Evolutionary conservation across 2,888 invertebrate species (phyloP), one percentile per base, ranked within the genome.

Genomic region (Clanis bilineata): DNA sequence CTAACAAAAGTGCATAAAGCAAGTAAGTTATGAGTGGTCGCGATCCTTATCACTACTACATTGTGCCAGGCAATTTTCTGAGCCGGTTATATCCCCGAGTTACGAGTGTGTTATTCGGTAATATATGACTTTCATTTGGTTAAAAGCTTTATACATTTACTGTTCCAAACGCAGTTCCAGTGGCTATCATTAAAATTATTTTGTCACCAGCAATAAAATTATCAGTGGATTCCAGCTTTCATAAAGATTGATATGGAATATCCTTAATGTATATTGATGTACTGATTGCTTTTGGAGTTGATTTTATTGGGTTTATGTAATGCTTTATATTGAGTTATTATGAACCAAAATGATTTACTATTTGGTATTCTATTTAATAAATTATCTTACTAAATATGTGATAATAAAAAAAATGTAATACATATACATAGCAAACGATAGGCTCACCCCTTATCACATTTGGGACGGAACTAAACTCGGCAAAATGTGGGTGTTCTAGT

Each of bases 81-180:
- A 83, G 82, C 80, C 73, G 81, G 80, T 87, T 85, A 88, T 83
- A 85, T 82, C 82, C 83, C 79, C 72, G 77, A 82, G 82, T 85
- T 85, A 83, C 83, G 83, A 85, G 83, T 85, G 79, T 77, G 85
- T 86, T 89, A 88, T 88, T 84, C 84, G 72, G 82, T 86, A 85
- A 88, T 88, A 83, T 85, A 90, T 80, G 85, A 75, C 71, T 86
- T 89, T 90, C 88, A 90, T 90, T 90, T 88, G 81, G 83, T 86
- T 90, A 90, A 90, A 90, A 90, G 90, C 90, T 85, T 88, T 82
- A 82, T 88, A 84, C 80, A 81, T 83, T 88, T 83, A 80, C 78
- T 77, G 75, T 79, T 79, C 77, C 77, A 76, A 85, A 84, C 77
- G 80, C 81, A 79, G 81, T 86, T 82, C 73, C 79, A 77, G 76